A percentile compares a stretch with the other conserved stretches of the same genome.
Evolutionary conservation across 2,113 vertebrate genomes (phyloP).

Genomic region (Prolemur simus): DNA sequence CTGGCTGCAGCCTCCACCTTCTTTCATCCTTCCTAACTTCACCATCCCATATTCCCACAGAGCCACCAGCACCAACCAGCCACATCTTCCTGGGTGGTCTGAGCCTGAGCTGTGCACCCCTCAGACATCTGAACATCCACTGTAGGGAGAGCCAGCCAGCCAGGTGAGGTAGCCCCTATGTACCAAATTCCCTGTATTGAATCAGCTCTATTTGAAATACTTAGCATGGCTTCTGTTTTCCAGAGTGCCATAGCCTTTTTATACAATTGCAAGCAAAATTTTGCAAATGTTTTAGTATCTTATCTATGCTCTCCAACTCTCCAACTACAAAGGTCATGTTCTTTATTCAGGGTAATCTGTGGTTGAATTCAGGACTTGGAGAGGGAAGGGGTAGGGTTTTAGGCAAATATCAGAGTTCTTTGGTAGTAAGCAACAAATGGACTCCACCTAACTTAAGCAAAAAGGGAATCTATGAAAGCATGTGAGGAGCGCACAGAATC

Average conservation of each 20-base stretch:
- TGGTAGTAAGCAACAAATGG: neutral
- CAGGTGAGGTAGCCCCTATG: neutral
- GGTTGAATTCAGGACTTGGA: neutral
- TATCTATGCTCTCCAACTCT: conserved; percentile 1
- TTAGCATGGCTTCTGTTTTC: conserved; percentile 16
- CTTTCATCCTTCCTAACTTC: neutral
- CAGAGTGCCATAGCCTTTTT: neutral
- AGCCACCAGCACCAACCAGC: neutral
- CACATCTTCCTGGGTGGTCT: neutral
- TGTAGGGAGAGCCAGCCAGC: neutral
- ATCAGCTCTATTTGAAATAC: neutral
- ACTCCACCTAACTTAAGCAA: neutral
- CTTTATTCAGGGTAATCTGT: conserved; percentile 1
- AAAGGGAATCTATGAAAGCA: neutral
- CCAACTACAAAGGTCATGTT: neutral
- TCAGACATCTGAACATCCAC: neutral
- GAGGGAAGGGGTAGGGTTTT: neutral
- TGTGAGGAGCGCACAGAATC: neutral
- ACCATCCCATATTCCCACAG: neutral
- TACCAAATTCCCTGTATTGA: neutral
- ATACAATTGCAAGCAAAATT: neutral
- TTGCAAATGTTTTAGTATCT: neutral
- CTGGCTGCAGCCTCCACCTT: neutral
- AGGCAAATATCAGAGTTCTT: conserved; percentile 6
- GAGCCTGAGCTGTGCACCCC: neutral